phyloP scores from a whole-genome alignment of 35 echinoderm and acorn worm genomes.

The Patiria miniata region DNA sequence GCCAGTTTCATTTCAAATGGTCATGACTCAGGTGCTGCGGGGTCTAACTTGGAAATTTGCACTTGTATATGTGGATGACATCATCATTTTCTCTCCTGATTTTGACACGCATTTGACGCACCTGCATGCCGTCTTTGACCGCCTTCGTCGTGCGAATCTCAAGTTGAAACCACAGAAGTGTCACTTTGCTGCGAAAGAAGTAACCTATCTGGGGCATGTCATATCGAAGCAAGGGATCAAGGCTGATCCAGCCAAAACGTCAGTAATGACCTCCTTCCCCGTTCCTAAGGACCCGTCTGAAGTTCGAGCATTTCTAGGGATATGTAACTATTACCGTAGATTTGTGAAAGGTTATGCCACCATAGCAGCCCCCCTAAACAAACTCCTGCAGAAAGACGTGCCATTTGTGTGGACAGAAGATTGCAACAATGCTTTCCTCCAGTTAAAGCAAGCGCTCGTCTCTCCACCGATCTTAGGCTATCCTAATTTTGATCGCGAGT shows the following conservation, averaged over 20 bases:
- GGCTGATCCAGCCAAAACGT: constrained; percentile 44
- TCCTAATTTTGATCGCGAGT: constrained; percentile 59
- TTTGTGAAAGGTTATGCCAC: constrained; percentile 62
- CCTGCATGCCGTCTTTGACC: constrained; percentile 43
- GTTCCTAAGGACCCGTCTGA: constrained; percentile 46
- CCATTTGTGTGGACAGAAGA: constrained; percentile 54
- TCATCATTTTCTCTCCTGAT: constrained; percentile 19
- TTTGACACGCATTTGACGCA: constrained; percentile 49
- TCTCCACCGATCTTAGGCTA: constrained; percentile 63
- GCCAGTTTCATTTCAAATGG: constrained; percentile 46
- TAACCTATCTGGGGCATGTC: constrained; percentile 66
- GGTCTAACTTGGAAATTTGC: no score
- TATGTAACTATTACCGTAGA: constrained; percentile 56
- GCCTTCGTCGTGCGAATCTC: constrained; percentile 47
- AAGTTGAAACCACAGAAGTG: constrained; percentile 71
- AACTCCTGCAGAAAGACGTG: constrained; percentile 35
- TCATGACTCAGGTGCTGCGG: constrained; percentile 54
- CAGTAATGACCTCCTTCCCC: constrained; percentile 31
- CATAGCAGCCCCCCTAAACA: constrained; percentile 60
- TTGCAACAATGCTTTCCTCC: constrained; percentile 59
- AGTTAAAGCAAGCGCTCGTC: constrained; percentile 43
- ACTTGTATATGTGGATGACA: constrained; percentile 60
- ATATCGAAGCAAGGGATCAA: constrained; percentile 59
- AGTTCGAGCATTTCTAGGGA: constrained; percentile 50
- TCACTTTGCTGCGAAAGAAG: constrained; percentile 46